Conservation (phyloP, 2,797 vertebrate genomes). For the Luscinia luscinia region DNA sequence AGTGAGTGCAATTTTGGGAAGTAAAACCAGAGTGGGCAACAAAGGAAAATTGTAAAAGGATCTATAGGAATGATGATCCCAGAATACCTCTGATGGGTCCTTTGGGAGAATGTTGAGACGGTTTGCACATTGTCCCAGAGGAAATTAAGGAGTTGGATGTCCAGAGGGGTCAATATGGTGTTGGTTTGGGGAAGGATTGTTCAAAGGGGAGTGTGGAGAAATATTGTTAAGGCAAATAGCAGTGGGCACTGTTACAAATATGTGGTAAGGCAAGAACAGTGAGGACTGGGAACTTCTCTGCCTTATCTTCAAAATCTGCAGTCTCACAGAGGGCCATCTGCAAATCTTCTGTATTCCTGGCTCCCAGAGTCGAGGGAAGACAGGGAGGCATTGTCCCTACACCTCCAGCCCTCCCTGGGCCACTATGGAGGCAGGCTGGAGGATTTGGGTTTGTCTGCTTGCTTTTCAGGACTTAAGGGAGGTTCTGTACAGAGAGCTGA, state of each 20-base stretch:
- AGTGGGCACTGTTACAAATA: no score
- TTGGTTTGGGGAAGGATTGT: not conserved
- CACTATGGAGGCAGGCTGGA: no score
- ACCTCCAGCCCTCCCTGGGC: no score
- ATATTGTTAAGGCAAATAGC: not conserved
- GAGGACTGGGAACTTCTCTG: no score
- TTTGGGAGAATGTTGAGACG: not conserved
- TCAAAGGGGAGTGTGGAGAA: rapidly evolving
- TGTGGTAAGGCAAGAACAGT: no score
- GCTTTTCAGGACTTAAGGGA: no score
- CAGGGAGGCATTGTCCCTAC: no score
- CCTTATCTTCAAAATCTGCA: no score
- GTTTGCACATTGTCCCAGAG: not conserved
- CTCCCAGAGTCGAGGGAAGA: no score
- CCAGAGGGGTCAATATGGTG: not conserved
- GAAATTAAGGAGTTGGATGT: rapidly evolving
- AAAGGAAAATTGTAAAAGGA: not conserved
- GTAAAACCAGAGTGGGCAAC: not conserved
- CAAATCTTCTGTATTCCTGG: no score
- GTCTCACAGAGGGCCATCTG: no score
- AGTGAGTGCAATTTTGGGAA: not conserved
- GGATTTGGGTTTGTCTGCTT: not conserved
- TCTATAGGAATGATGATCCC: rapidly evolving
- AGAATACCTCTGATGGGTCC: rapidly evolving
- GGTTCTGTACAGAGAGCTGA: not conserved